Base-by-base conservation (phyloP, 2,888 invertebrate species). In the Spatulosminthurus flaviceps region DNA sequence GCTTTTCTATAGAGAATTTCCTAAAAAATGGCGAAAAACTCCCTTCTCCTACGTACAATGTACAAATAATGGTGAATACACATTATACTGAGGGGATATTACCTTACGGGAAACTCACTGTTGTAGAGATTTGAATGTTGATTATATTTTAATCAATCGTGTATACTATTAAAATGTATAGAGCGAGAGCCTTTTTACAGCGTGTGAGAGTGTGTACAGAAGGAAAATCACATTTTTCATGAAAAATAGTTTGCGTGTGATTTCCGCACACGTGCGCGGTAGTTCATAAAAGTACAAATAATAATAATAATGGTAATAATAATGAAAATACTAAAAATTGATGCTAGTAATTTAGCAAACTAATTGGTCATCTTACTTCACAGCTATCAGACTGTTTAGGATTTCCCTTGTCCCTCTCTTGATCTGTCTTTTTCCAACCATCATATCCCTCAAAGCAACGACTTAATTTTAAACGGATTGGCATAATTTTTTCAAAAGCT, bases 381-480 rank as follows among this genome's bases (percentile, higher is more conserved):
- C 85, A 85, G 78, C 83, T 83, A 77, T 85, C 84, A 26, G 84
- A 82, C 69, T 80, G 84, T 71, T 83, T 83, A 24, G 83, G 82
- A 72, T 82, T 82, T n/a, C 81, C 78, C 13, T 80, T 79, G 13
- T 84, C 83, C 60, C 76, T 77, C 28, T 81, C 79, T 11, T 73
- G 79, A 24, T 82, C 80, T 64, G 81, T 82, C 77, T 82, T 83
- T 64, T 89, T 89, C 81, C 89, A 88, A 82, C 89, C 88, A 19
- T 82, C 82, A 84, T 90, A 93, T 83, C 95, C 95, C 86, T 93
- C 93, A 81, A 93, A 92, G 86, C 92, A 93, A 83, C 95, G 91
- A 73, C 94, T 92, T 84, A 95, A 88, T 90, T 95, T 95, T 89
- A 95, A 91, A 84, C 94, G 92, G 84, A 95, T 93, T 19, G 95